Evolutionary conservation across 2,888 invertebrate genomes (phyloP).

Genomic region (Cephus pulcher): DNA sequence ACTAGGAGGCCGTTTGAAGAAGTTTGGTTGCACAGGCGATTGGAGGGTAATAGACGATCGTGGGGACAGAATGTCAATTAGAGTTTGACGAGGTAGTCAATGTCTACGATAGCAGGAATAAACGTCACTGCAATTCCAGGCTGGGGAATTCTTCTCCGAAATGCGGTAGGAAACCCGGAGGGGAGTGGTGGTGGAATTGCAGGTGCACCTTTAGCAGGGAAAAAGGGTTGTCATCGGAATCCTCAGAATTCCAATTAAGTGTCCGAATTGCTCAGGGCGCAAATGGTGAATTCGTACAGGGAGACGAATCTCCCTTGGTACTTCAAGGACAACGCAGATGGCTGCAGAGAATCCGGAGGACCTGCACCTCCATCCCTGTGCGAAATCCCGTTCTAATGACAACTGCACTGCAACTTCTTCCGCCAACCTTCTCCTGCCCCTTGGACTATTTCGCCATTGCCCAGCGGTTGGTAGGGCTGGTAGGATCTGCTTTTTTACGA

Average conservation of each 20-base stretch:
- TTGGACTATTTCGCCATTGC: slow-evolving; percentile 18
- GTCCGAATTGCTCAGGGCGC: not conserved
- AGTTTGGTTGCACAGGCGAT: not conserved
- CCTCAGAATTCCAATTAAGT: slow-evolving; percentile 27
- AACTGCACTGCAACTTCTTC: no score
- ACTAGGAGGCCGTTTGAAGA: no score
- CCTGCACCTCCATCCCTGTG: no score
- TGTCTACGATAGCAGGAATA: slow-evolving; percentile 19
- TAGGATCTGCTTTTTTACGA: slow-evolving; percentile 9
- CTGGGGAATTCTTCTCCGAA: not conserved
- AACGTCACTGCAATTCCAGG: not conserved
- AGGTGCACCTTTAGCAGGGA: slow-evolving; percentile 11
- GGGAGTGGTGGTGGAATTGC: slow-evolving; percentile 5
- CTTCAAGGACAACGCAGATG: no score
- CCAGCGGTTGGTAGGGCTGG: slow-evolving; percentile 7
- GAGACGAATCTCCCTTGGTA: no score
- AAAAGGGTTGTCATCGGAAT: slow-evolving; percentile 24
- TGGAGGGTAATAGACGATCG: not conserved
- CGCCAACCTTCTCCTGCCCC: slow-evolving; percentile 13
- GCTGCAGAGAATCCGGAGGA: no score
- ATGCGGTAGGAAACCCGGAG: no score
- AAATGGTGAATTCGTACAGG: not conserved
- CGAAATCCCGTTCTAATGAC: no score
- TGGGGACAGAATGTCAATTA: slow-evolving; percentile 19
- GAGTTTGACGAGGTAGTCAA: slow-evolving; percentile 20